Evolutionary conservation across 2,797 vertebrate species (phyloP), one percentile per base, ranked within the genome.

Genomic region (Sebastiscus tertius): DNA sequence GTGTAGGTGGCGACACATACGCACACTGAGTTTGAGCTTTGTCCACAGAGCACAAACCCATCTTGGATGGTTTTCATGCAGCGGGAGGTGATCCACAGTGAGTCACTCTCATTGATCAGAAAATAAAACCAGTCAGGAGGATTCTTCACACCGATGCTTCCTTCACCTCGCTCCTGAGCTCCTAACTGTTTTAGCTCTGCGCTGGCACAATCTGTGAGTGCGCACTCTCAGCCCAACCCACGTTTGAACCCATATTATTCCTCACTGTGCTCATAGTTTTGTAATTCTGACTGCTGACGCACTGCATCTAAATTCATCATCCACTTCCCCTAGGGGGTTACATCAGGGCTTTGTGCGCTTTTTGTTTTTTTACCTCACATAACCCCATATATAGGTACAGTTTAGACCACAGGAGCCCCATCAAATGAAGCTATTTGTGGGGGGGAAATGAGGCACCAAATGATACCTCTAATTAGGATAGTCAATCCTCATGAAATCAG

Each of bases 231-330:
- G 82, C 82, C 81, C 88, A 85, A 11, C 89, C 92, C 87, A 90
- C 88, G 81, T 84, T 72, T 85, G 75, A 88, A 91, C 82, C 79
- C 75, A 1, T 66, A 71, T 87, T 91, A 72, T 79, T 83, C 67
- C 86, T 88, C 71, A 18, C 81, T 36, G 61, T 65, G 79, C 87
- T 85, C 85, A 70, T 74, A 72, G 86, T 89, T 90, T 84, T 89
- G 86, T 91, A 85, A 86, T 88, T 80, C 83, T 83, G 88, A 85
- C 85, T 89, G 87, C 90, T 94, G 93, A 94, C 90, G 87, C 91
- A 91, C 82, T 76, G 82, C 88, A 88, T 91, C 89, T 83, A 86
- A 84, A 92, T 91, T 75, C 91, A 90, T 85, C 91, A 80, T 75
- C 80, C 73, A 36, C 87, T 82, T 64, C 64, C 84, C 78, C 80